Percentiles rank a stretch among this genome's conserved stretches.
These are phyloP conservation scores for Nezara viridula DNA, from an alignment of 2,888 invertebrate genomes.

Conservation along the genomic window DNA sequence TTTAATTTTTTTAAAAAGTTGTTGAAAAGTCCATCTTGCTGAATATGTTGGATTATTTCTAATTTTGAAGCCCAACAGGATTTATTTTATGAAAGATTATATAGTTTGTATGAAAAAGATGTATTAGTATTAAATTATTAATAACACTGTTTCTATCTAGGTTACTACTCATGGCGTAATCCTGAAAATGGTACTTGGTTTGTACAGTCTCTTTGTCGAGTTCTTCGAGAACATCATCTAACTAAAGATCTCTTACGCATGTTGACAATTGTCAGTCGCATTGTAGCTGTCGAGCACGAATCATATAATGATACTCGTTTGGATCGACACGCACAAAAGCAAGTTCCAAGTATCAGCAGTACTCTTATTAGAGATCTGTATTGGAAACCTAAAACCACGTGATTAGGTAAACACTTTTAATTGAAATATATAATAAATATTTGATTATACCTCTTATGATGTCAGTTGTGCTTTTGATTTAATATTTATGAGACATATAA, in stretches of 20 bases:
- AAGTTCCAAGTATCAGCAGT: constrained; percentile 78
- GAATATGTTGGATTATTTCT: too few relatives aligned
- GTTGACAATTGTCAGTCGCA: constrained; percentile 75
- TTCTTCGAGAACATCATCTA: constrained; percentile 71
- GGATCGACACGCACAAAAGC: constrained; percentile 74
- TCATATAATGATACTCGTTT: constrained; percentile 70
- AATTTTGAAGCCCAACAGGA: too few relatives aligned
- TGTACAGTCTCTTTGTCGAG: constrained; percentile 77
- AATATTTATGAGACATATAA: background rate
- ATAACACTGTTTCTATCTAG: constrained; percentile 68
- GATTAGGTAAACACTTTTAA: background rate
- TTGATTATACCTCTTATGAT: background rate
- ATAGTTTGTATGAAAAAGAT: background rate
- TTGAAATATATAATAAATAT: background rate
- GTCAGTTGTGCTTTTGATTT: background rate
- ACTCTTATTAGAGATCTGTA: constrained; percentile 76
- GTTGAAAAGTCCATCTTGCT: too few relatives aligned
- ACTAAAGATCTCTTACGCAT: constrained; percentile 76
- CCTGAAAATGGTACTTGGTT: constrained; percentile 80
- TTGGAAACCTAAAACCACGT: constrained; percentile 68
- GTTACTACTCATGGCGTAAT: constrained; percentile 79
- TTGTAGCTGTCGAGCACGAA: constrained; percentile 78
- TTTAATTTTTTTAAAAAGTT: too few relatives aligned
- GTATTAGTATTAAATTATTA: background rate
- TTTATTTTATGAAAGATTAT: too few relatives aligned